Conservation (phyloP, 2,888 invertebrate species). For the Chorisops tibialis region DNA sequence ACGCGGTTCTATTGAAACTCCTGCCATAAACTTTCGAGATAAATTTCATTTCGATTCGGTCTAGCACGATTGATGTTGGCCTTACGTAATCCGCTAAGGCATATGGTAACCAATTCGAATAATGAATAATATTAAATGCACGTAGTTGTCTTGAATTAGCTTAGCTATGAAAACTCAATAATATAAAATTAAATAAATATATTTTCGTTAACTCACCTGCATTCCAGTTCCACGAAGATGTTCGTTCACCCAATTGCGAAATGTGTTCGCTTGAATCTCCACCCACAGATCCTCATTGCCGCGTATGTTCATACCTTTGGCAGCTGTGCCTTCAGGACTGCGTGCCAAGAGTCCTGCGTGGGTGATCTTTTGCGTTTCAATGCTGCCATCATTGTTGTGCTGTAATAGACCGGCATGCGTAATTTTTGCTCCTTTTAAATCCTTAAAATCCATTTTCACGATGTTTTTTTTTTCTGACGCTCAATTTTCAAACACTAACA, state of each 20-base stretch:
- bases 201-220: constrained; percentile 54
- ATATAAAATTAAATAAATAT: too few relatives aligned
- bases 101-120: too few relatives aligned
- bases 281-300: constrained; percentile 95
- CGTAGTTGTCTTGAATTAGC: too few relatives aligned
- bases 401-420: constrained; percentile 59
- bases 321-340: constrained; percentile 90
- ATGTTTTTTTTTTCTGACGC: too few relatives aligned
- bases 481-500: neutral
- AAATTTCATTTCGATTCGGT: too few relatives aligned
- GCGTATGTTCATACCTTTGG: constrained; percentile 91
- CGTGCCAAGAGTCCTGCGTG: constrained; percentile 83
- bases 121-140: too few relatives aligned
- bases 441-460: constrained; percentile 49
- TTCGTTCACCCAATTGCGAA: constrained; percentile 97
- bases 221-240: constrained; percentile 70
- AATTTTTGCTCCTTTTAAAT: constrained; percentile 56
- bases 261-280: constrained; percentile 93
- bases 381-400: constrained; percentile 60
- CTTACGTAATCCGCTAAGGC: too few relatives aligned
- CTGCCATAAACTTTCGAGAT: too few relatives aligned
- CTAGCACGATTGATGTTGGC: too few relatives aligned
- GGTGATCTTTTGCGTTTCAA: constrained; percentile 60
- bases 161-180: too few relatives aligned
- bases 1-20: too few relatives aligned